Conservation (phyloP, 2,797 vertebrate species). For the Paedocypris micromegethes region DNA sequence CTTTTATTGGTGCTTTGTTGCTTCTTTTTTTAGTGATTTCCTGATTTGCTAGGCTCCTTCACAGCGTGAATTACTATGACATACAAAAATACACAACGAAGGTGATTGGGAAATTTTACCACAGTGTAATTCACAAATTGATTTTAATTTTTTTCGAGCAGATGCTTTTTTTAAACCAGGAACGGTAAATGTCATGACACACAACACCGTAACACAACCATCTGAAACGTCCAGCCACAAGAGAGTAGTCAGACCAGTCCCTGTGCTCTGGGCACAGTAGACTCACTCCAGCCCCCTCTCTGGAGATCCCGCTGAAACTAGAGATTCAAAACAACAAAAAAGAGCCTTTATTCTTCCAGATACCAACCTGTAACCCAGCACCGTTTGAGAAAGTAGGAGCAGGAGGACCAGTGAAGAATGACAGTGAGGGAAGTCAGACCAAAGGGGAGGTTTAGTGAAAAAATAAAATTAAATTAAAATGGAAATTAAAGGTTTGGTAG, state of each 20-base stretch:
- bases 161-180: constrained; percentile 40
- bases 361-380: constrained; percentile 73
- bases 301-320: constrained; percentile 64
- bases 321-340: constrained; percentile 71
- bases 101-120: too few relatives aligned
- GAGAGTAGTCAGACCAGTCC: constrained; percentile 67
- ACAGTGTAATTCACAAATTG: too few relatives aligned
- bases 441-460: constrained; percentile 9
- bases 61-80: neutral
- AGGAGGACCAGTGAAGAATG: constrained; percentile 55
- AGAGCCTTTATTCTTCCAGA: constrained; percentile 74
- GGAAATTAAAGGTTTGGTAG: neutral
- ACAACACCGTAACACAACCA: constrained; percentile 49
- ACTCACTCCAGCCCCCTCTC: constrained; percentile 62
- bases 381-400: constrained; percentile 48
- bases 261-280: constrained; percentile 56
- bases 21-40: constrained; percentile 7
- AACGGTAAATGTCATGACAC: constrained; percentile 55
- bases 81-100: neutral
- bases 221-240: constrained; percentile 47
- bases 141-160: neutral
- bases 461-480: too few relatives aligned
- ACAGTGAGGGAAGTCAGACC: constrained; percentile 49
- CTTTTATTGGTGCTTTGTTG: constrained; percentile 37
- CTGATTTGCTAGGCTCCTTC: neutral